Percentiles rank a stretch among this genome's conserved stretches.
Evolutionary conservation across 2,797 vertebrate species (phyloP).

Genomic region (Choloepus didactylus): DNA sequence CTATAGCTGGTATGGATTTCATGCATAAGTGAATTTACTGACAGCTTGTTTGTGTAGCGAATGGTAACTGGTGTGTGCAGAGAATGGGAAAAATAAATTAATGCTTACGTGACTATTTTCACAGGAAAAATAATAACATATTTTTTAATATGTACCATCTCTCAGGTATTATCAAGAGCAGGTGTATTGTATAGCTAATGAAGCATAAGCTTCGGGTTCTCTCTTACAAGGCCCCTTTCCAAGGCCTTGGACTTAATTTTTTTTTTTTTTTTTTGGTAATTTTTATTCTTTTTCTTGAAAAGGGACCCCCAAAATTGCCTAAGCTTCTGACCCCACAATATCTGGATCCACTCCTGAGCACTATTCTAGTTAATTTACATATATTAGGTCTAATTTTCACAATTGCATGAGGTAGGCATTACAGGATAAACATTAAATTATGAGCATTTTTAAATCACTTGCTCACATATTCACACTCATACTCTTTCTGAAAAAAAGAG

Average conservation of each 20-base stretch:
- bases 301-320: not conserved
- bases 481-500: not conserved
- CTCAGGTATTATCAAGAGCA: not conserved
- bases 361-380: not conserved
- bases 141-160: not conserved
- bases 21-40: not conserved
- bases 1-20: not conserved
- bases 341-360: not conserved
- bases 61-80: not conserved
- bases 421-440: not conserved
- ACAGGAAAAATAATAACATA: not conserved
- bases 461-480: not conserved
- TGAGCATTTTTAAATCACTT: not conserved
- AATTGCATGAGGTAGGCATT: not conserved
- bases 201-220: not conserved
- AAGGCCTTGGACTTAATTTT: not conserved
- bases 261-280: not conserved
- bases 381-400: not conserved
- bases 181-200: not conserved
- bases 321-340: not conserved
- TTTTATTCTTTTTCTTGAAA: not conserved
- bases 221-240: not conserved
- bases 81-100: not conserved
- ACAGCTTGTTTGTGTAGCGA: constrained; percentile 18
- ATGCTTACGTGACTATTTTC: not conserved